These are phyloP conservation scores for Cremastobaeus sp. DNA, from an alignment of 2,888 invertebrate species.

Conservation along the genomic window DNA sequence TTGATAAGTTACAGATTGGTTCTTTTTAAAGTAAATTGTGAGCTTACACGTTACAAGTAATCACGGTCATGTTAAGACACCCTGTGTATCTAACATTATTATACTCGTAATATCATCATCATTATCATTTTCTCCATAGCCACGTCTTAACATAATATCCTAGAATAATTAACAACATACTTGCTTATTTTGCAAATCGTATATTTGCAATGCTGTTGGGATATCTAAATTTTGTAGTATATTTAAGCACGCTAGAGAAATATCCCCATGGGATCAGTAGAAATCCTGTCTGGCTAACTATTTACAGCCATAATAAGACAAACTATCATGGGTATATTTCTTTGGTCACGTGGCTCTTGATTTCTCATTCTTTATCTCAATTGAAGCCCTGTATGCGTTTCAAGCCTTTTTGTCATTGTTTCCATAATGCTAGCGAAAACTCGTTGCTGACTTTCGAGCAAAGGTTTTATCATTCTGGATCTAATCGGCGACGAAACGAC, in stretches of 20 bases:
- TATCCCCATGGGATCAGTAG: slow-evolving; percentile 8
- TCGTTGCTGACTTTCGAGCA: slow-evolving; percentile 65
- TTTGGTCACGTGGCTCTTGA: slow-evolving; percentile 11
- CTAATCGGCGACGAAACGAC: slow-evolving; percentile 13
- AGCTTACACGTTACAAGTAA: slow-evolving; percentile 28
- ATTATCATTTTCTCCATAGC: slow-evolving; percentile 66
- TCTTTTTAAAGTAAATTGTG: background rate
- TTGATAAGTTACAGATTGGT: slow-evolving; percentile 50
- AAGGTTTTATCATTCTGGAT: slow-evolving; percentile 69
- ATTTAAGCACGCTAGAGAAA: slow-evolving; percentile 28
- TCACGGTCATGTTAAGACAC: slow-evolving; percentile 50
- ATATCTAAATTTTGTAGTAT: too few relatives aligned
- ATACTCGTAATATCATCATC: slow-evolving; percentile 77
- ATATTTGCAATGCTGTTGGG: slow-evolving; percentile 13
- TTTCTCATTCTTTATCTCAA: slow-evolving; percentile 9
- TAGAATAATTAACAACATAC: slow-evolving; percentile 76
- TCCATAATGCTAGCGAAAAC: background rate
- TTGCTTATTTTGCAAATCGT: slow-evolving; percentile 64
- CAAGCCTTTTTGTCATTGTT: slow-evolving; percentile 47
- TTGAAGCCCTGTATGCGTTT: slow-evolving; percentile 23
- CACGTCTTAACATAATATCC: slow-evolving; percentile 64
- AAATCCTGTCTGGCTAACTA: too few relatives aligned
- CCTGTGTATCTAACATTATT: slow-evolving; percentile 77
- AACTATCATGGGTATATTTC: slow-evolving; percentile 12
- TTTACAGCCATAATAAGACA: too few relatives aligned